Conservation (phyloP, 2,113 vertebrate genomes). For the Caranx melampygus region DNA sequence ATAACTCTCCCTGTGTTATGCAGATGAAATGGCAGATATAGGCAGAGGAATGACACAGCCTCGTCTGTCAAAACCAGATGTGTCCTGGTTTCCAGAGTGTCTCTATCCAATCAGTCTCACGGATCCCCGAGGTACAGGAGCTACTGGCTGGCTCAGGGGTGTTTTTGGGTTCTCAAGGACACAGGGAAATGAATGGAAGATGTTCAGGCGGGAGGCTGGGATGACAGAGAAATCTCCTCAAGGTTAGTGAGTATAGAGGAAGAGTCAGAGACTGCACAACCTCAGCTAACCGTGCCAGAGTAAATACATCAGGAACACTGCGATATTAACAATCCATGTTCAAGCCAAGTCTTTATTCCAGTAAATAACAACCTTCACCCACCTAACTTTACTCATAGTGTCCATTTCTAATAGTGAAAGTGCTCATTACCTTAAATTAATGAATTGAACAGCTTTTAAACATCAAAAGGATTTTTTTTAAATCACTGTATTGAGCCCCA, state of each 20-base stretch:
- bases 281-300: not conserved
- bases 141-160: conserved; percentile 43
- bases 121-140: conserved; percentile 25
- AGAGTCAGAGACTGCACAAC: conserved; percentile 3
- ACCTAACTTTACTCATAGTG: not conserved
- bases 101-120: conserved; percentile 46
- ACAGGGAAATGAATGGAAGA: conserved; percentile 33
- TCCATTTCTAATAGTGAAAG: not conserved
- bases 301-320: not conserved
- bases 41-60: conserved; percentile 23
- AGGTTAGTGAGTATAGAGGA: conserved; percentile 33
- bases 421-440: not conserved
- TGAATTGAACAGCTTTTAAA: conserved; percentile 1
- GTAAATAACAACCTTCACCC: not conserved
- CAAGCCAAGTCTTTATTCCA: not conserved
- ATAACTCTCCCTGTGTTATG: conserved; percentile 43
- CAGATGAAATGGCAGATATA: conserved; percentile 58
- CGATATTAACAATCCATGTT: not conserved
- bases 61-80: conserved; percentile 59
- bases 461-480: conserved; percentile 2
- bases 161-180: conserved; percentile 43
- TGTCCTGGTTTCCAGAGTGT: conserved; percentile 50
- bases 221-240: conserved; percentile 27
- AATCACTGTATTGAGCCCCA: not conserved
- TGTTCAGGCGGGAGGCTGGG: not conserved